phyloP scores from a whole-genome alignment of 2,797 vertebrate species.

The Pipistrellus pipistrellus region DNA sequence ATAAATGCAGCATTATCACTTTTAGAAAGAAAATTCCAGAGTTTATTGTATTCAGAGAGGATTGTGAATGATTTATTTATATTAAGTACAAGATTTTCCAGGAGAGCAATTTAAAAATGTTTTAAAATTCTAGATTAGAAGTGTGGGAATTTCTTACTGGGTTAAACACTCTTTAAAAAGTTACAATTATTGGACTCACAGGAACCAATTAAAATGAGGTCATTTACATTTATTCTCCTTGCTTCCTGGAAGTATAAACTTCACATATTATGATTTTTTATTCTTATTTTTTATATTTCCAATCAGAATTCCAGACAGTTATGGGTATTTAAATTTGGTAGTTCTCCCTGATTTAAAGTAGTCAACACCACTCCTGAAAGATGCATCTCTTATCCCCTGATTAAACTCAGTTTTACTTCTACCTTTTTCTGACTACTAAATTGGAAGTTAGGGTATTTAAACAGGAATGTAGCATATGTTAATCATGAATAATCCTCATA shows the following conservation, averaged over 20 bases:
- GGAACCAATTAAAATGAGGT: conserved; percentile 81
- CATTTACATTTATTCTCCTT: conserved; percentile 68
- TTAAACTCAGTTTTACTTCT: conserved; percentile 21
- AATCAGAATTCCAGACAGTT: conserved; percentile 42
- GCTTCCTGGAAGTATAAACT: neutral
- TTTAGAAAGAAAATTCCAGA: conserved; percentile 60
- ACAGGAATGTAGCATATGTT: neutral
- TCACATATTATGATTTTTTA: neutral
- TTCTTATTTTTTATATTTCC: neutral
- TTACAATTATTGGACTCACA: conserved; percentile 25
- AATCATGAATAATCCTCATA: neutral
- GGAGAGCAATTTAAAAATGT: conserved; percentile 62
- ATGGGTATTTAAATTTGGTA: conserved; percentile 9
- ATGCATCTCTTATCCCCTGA: neutral
- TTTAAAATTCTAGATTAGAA: conserved; percentile 73
- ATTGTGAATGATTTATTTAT: neutral
- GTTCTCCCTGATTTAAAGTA: neutral
- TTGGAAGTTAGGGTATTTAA: neutral
- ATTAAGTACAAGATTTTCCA: conserved; percentile 19
- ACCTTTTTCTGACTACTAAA: neutral
- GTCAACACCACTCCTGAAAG: conserved; percentile 26
- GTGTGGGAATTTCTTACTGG: conserved; percentile 62
- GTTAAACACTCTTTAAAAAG: neutral
- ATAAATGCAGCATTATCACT: conserved; percentile 72
- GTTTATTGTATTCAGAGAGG: conserved; percentile 38